These are phyloP conservation scores for Decapterus maruadsi DNA, from an alignment of 2,797 vertebrate species.

Conservation along the genomic window DNA sequence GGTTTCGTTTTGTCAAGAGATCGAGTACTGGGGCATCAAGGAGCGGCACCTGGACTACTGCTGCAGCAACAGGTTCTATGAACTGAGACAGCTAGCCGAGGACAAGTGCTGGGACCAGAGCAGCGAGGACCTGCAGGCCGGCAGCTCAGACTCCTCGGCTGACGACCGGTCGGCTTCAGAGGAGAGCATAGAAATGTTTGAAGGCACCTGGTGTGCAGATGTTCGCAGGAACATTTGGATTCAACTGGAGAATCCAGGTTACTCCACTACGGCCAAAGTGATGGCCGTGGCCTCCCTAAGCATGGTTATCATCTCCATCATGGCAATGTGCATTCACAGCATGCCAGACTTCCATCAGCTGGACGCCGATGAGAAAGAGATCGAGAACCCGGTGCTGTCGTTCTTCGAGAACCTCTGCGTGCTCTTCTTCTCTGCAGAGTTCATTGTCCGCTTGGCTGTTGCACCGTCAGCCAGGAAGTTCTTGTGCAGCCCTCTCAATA, in stretches of 20 bases:
- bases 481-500: slow-evolving; percentile 91
- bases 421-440: slow-evolving; percentile 92
- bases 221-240: slow-evolving; percentile 92
- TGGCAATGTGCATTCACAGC: slow-evolving; percentile 96
- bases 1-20: slow-evolving; percentile 95
- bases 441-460: slow-evolving; percentile 87
- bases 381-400: slow-evolving; percentile 89
- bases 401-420: slow-evolving; percentile 92
- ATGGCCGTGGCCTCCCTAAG: slow-evolving; percentile 90
- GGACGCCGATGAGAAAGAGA: slow-evolving; percentile 85
- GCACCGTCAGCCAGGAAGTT: slow-evolving; percentile 92
- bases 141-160: slow-evolving; percentile 85
- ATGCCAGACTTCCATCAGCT: slow-evolving; percentile 92
- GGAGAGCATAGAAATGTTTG: slow-evolving; percentile 89
- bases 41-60: slow-evolving; percentile 92
- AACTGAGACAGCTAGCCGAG: slow-evolving; percentile 87
- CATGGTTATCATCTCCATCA: slow-evolving; percentile 91
- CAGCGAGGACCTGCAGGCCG: slow-evolving; percentile 81
- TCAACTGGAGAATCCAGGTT: slow-evolving; percentile 92
- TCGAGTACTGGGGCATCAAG: slow-evolving; percentile 97
- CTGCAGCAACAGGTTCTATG: slow-evolving; percentile 91
- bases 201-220: slow-evolving; percentile 88
- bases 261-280: slow-evolving; percentile 90
- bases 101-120: slow-evolving; percentile 88
- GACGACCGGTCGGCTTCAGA: slow-evolving; percentile 89